Evolutionary conservation across 1,140 invertebrate genomes (phyloP), one percentile per base, ranked within the genome.

Genomic region (Nymphalis io): DNA sequence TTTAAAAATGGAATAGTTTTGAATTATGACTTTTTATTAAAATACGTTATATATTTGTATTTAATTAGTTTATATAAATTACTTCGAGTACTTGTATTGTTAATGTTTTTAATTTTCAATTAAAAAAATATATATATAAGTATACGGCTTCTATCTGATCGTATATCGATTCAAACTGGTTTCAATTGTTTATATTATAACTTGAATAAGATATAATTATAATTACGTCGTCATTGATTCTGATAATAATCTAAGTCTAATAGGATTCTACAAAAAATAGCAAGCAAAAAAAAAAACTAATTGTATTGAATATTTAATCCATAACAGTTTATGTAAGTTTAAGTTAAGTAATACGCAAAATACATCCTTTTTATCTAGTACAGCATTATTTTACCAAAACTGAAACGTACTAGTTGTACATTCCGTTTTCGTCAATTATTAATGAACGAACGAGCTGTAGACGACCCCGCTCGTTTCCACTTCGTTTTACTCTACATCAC

Each of bases 401-500:
- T 20, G 0, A 51, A 21, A 20, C 16, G 46, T 20, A 20, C 18
- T 20, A 20, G 1, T 21, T 51, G 0, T 8, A 33, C 10, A 33
- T 33, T 33, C 27, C 46, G 18, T 51, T 51, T 46, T 12, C 46
- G 20, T 51, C 46, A 51, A 51, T 20, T 51, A 51, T 51, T 51
- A 51, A 51, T 51, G 46, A 51, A 51, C 46, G 46, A n/a, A 20
- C 46, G 10, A 61, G 33, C 20, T 48, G 42, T 3, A 48, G 44
- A 48, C 20, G 18, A 61, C 46, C 59, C 40, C 59, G 13, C 44
- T 18, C 46, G 53, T 55, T 62, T 40, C 18, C 38, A 18, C 23
- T 60, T 20, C 18, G 16, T 59, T 64, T 64, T 40, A 33, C 51
- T 66, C 15, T 46, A 59, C 62, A 70, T 63, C 18, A 63, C 68